Base-by-base conservation (phyloP, 2,797 vertebrate species). In the Eidolon dupreanum region DNA sequence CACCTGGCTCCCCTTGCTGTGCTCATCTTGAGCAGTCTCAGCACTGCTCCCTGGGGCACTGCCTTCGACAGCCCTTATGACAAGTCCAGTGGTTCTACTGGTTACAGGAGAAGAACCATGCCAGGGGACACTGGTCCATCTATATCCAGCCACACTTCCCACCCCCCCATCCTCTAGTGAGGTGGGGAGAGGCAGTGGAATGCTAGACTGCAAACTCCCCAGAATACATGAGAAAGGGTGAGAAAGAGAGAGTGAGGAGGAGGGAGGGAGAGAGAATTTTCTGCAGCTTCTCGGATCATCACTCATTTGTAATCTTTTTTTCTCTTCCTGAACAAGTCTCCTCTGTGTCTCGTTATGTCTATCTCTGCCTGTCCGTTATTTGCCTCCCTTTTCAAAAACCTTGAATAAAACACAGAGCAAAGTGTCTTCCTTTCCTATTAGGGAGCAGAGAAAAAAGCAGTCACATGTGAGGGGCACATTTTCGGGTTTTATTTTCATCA, bases 361-460 rank as follows among this genome's bases (percentile, higher is more conserved):
- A 9, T 87, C 79, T 89, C 83, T 79, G 84, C 63, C 66, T 96
- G 78, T 85, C 90, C 49, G 65, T 95, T 95, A 95, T 38, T 68
- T 55, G 24, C 55, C 66, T 93, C 75, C 36, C 33, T 88, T 97
- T 87, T 73, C 51, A 89, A 83, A 96, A 77, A 41, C 28, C 17
- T 26, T 71, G 55, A 88, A 49, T 93, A 70, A 95, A 95, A 94
- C 26, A 31, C 77, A 41, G 75, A 92, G 68, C 84, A 71, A 38
- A 61, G 57, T 55, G 24, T 93, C 74, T 94, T 28, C 38, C 31
- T 81, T 68, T 90, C 53, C 46, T 55, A 36, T 71, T 49, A 59
- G 88, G 86, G 71, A 96, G 49, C 38, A 57, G 85, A 93, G 90
- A 84, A 97, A 81, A 97, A 88, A 94, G 51, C 92, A 85, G 70